Evolutionary conservation across 1,140 invertebrate species (phyloP).

Genomic region (Lineus longissimus): DNA sequence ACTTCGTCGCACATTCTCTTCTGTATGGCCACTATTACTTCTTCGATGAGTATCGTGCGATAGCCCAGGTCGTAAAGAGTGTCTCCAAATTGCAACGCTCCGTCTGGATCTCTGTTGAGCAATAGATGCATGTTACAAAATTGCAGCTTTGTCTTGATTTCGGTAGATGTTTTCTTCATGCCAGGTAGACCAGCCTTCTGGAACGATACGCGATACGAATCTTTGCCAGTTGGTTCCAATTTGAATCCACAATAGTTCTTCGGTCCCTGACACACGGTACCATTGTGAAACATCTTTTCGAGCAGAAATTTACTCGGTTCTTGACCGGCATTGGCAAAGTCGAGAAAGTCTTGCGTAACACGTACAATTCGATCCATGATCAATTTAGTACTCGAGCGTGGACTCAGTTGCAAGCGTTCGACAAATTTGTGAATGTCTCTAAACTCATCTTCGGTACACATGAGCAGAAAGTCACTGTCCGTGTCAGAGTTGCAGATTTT

Average conservation of each 20-base stretch:
- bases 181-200: not conserved
- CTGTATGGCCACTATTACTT: not conserved
- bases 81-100: not conserved
- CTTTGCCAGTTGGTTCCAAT: not conserved
- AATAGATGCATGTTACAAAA: not conserved
- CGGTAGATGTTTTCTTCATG: not conserved
- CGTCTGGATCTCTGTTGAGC: not conserved
- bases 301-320: constrained; percentile 3
- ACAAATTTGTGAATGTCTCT: not conserved
- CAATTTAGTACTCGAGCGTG: not conserved
- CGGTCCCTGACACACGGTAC: not conserved
- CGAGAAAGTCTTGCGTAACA: not conserved
- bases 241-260: constrained; percentile 4
- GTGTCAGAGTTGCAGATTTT: not conserved
- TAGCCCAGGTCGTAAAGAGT: not conserved
- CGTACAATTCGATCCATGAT: not conserved
- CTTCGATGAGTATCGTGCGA: not conserved
- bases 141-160: not conserved
- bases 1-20: too few relatives aligned
- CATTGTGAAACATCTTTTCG: not conserved
- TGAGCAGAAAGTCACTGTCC: not conserved
- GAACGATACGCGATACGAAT: not conserved
- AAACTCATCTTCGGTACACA: not conserved
- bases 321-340: not conserved
- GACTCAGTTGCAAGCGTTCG: not conserved